These are phyloP conservation scores for Cephalopachus bancanus DNA, from an alignment of 2,797 vertebrate species.

Conservation along the genomic window DNA sequence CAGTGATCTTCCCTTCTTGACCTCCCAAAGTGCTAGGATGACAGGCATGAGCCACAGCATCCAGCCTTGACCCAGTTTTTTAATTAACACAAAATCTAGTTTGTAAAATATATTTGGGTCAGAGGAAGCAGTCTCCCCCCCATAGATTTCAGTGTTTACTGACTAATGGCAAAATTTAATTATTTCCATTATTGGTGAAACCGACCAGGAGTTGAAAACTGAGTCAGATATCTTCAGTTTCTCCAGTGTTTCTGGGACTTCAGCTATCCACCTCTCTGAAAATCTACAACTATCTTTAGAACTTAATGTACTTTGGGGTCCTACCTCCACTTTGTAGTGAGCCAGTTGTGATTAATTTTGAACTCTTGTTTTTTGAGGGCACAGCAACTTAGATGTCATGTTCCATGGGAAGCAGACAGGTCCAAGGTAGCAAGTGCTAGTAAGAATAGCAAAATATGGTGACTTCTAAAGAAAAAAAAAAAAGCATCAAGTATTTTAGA, in stretches of 20 bases:
- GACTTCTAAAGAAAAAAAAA: not conserved
- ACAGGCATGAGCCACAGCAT: no score
- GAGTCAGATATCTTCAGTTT: not conserved
- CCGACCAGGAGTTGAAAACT: not conserved
- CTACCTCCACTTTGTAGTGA: not conserved
- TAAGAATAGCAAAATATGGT: not conserved
- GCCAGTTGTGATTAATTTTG: conserved; percentile 3
- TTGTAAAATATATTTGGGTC: conserved; percentile 34
- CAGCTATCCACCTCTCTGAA: not conserved
- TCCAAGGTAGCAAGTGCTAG: not conserved
- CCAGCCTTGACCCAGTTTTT: not conserved
- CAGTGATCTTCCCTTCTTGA: no score
- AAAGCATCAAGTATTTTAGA: not conserved
- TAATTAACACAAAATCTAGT: not conserved
- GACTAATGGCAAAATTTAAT: not conserved
- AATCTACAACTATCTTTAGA: not conserved
- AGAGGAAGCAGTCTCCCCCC: not conserved
- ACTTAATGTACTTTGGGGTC: not conserved
- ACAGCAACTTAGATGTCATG: not conserved
- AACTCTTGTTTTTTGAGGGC: conserved; percentile 42
- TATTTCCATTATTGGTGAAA: not conserved
- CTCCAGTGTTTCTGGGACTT: not conserved
- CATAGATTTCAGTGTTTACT: not conserved
- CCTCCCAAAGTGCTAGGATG: no score
- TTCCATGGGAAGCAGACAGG: not conserved